phyloP scores from a whole-genome alignment of 37 sponge, comb jelly and placozoan species.

The Halisarca cf. caerulea region DNA sequence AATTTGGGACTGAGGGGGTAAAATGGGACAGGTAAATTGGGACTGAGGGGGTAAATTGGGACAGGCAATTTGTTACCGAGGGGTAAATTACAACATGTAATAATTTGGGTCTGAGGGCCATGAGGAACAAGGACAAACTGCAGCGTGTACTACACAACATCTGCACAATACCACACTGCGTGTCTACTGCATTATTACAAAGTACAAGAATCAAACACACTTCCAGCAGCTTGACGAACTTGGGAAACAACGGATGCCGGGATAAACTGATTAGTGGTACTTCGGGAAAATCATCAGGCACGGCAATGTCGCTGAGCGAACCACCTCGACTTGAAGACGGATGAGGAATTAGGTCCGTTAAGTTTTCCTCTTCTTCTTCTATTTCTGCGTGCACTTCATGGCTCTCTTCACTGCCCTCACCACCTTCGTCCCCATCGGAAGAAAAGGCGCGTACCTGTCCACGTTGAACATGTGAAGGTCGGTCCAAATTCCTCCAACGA shows the following conservation, averaged over 20 bases:
- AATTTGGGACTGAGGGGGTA: too few species aligned
- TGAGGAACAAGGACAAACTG: too few species aligned
- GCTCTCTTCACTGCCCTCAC: background rate
- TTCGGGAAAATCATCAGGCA: slow-evolving; percentile 79
- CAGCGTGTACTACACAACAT: too few species aligned
- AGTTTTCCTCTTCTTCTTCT: slow-evolving; percentile 6
- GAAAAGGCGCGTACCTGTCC: background rate
- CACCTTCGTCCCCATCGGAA: background rate
- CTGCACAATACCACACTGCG: too few species aligned
- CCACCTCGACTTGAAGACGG: background rate
- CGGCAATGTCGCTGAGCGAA: slow-evolving; percentile 42
- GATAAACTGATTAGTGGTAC: slow-evolving; percentile 81
- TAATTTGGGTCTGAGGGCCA: too few species aligned
- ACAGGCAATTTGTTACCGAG: too few species aligned
- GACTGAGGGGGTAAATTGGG: too few species aligned
- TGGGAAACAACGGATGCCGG: slow-evolving; percentile 88
- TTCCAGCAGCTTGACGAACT: slow-evolving; percentile 92
- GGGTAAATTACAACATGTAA: too few species aligned
- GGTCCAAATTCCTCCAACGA: background rate
- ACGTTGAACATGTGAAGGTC: background rate
- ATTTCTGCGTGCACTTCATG: background rate
- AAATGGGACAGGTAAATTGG: too few species aligned
- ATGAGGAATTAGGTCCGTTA: background rate
- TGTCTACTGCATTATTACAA: too few species aligned
- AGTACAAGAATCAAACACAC: slow-evolving; percentile 25